These are phyloP conservation scores for Apus apus DNA, from an alignment of 2,113 vertebrate genomes.

Conservation along the genomic window DNA sequence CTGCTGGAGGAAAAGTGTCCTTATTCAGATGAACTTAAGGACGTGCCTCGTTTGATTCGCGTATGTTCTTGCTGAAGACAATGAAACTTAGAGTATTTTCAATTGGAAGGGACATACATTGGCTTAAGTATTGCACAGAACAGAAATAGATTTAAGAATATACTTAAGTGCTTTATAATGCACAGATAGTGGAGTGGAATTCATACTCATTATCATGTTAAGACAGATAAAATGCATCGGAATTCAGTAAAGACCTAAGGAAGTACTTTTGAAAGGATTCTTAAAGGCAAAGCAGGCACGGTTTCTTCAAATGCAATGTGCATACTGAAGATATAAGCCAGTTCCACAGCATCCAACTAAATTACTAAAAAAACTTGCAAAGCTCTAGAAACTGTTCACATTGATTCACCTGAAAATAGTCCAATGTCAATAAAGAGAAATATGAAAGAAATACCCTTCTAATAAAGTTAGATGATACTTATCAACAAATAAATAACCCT, in stretches of 20 bases:
- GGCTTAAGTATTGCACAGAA: not conserved
- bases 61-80: not conserved
- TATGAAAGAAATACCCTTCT: not conserved
- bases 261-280: not conserved
- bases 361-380: not conserved
- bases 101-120: not conserved
- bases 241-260: not conserved
- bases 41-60: not conserved
- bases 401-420: not conserved
- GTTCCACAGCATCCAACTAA: not conserved
- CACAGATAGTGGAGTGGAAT: not conserved
- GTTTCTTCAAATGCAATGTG: not conserved
- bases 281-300: not conserved
- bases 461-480: not conserved
- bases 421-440: not conserved
- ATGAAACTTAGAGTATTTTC: not conserved
- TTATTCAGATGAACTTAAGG: not conserved
- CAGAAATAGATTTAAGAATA: not conserved
- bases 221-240: not conserved
- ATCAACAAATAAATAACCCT: not conserved
- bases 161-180: not conserved
- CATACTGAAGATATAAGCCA: not conserved
- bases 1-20: not conserved
- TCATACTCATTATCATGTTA: not conserved
- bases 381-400: not conserved